Evolutionary conservation across 1,140 invertebrate genomes (phyloP).

Genomic region (Drosophila pruinosa): DNA sequence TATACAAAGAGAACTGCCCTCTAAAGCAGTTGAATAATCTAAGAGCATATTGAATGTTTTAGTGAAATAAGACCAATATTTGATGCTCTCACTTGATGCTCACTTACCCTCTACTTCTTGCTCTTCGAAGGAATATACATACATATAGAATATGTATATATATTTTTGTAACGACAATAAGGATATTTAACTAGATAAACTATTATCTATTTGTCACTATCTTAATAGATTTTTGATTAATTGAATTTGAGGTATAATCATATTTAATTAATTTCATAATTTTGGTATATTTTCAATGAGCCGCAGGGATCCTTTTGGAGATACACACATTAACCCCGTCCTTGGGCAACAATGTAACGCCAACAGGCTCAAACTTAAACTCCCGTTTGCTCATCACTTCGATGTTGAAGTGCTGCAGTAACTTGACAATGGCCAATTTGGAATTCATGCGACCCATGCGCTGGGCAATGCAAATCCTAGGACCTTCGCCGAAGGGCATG

Average conservation of each 20-base stretch:
- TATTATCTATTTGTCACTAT: neutral
- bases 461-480: constrained; percentile 83
- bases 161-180: constrained; percentile 15
- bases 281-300: neutral
- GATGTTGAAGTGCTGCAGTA: constrained; percentile 62
- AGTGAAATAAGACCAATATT: too few species aligned
- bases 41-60: too few species aligned
- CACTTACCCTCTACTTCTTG: too few species aligned
- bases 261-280: constrained; percentile 13
- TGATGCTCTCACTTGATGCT: too few species aligned
- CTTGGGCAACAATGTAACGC: constrained; percentile 61
- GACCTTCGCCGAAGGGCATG: constrained; percentile 88
- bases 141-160: too few species aligned
- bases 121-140: too few species aligned
- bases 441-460: constrained; percentile 61
- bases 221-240: neutral
- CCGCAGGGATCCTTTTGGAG: constrained; percentile 41
- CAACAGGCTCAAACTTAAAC: constrained; percentile 45
- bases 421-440: constrained; percentile 64
- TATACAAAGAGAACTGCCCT: too few species aligned
- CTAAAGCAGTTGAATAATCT: too few species aligned
- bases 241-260: neutral
- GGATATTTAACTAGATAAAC: neutral
- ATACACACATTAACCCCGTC: constrained; percentile 59
- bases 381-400: constrained; percentile 55